Evolutionary conservation across 2,888 invertebrate genomes (phyloP).

Genomic region (Drosophila niveifrons): DNA sequence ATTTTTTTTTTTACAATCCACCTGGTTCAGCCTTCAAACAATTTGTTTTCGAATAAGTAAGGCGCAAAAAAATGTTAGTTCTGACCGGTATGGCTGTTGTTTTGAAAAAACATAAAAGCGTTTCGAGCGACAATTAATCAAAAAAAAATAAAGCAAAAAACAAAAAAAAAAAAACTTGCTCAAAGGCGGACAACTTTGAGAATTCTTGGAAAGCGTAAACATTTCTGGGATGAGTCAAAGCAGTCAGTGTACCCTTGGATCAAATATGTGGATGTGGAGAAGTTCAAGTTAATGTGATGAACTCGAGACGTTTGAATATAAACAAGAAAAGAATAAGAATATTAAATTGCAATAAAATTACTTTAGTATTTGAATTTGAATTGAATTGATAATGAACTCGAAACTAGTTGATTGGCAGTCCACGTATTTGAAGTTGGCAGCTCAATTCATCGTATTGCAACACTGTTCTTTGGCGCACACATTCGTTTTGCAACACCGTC

Average conservation of each 20-base stretch:
- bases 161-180: constrained; percentile 31
- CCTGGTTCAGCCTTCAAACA: constrained; percentile 44
- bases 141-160: constrained; percentile 33
- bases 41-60: constrained; percentile 45
- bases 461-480: neutral
- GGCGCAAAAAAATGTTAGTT: constrained; percentile 21
- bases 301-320: neutral
- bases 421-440: neutral
- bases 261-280: constrained; percentile 12
- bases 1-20: constrained; percentile 35
- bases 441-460: neutral
- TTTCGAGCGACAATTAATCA: constrained; percentile 62
- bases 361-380: neutral
- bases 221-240: constrained; percentile 50
- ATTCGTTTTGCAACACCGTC: neutral
- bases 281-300: constrained; percentile 29
- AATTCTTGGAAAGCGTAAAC: constrained; percentile 62
- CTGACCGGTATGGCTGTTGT: constrained; percentile 36
- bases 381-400: neutral
- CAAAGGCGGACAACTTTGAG: constrained; percentile 41
- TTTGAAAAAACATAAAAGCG: constrained; percentile 26
- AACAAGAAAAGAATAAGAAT: neutral
- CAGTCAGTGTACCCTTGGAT: constrained; percentile 18
- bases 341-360: constrained; percentile 1
- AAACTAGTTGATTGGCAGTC: constrained; percentile 3